Evolutionary conservation across 1,140 invertebrate species (phyloP), one percentile per base, ranked within the genome.

Genomic region (Zeugodacus cucurbitae): DNA sequence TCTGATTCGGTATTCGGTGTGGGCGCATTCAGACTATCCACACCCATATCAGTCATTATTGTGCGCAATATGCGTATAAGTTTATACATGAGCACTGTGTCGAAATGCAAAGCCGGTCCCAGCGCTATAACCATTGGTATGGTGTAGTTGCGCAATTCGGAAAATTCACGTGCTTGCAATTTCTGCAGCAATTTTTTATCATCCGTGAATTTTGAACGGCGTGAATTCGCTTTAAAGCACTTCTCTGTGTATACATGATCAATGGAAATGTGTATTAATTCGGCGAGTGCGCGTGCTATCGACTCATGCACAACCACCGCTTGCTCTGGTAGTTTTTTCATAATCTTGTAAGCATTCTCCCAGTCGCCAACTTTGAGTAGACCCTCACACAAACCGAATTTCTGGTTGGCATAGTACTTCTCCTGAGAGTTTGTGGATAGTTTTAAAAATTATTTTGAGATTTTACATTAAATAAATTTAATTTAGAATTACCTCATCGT

Each of bases 11-110:
- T 90, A 87, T 91, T 91, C 0, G 90, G 89, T 10, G 91, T 70
- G 8, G 92, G 92, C 3, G 89, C 88, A 89, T 92, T 93, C 32
- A 92, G 88, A 57, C 89, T 91, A 64, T 93, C 93, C 5, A 93
- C 90, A 48, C 90, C 91, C 90, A 90, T 92, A 26, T 91, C 91
- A 54, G 88, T 91, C 88, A 90, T 92, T 78, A 89, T 92, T 90
- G 89, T 92, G 87, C 87, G 90, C 92, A 90, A 95, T 29, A 97
- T 91, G 37, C 96, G 94, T 89, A 97, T 95, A 78, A 98, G 95
- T 94, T 98, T 98, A 91, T 98, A 97, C 94, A 99, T 96, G 22
- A 99, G 94, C 88, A 98, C 95, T 1, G 98, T 96, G 94, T 99
- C 98, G 90, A 96, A 95, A 89, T 98, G 96, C 78, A 99, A 94